Percentiles rank a stretch among this genome's conserved stretches.
Evolutionary conservation across 1,140 invertebrate species (phyloP).

Genomic region (Schlechtendalia chinensis): DNA sequence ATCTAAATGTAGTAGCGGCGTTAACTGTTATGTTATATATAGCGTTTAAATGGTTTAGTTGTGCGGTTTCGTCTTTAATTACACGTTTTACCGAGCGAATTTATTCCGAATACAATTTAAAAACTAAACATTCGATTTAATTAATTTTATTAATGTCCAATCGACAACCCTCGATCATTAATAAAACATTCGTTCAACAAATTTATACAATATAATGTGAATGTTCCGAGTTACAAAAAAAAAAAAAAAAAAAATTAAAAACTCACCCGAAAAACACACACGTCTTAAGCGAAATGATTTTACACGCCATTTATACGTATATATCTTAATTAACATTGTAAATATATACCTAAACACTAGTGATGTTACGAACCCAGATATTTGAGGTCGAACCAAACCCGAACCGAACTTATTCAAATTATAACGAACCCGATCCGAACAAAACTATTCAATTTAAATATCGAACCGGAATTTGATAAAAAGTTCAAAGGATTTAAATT

Average conservation of each 20-base stretch:
- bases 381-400: too few species aligned
- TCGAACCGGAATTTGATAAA: too few species aligned
- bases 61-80: neutral
- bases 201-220: neutral
- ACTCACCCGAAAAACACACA: too few species aligned
- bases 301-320: neutral
- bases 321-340: too few species aligned
- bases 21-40: neutral
- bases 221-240: too few species aligned
- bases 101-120: neutral
- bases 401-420: too few species aligned
- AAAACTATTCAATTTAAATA: too few species aligned
- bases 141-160: neutral
- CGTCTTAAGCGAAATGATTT: neutral
- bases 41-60: neutral
- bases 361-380: too few species aligned
- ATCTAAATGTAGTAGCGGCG: neutral
- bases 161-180: neutral
- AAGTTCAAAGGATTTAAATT: too few species aligned
- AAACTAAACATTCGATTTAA: neutral
- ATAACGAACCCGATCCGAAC: too few species aligned
- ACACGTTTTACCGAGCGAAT: neutral
- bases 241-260: too few species aligned
- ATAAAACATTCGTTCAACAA: too few species aligned
- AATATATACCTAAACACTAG: neutral